A percentile compares a stretch with the other conserved stretches of the same genome.
These are phyloP conservation scores for Whitmania pigra DNA, from an alignment of 1,140 invertebrate genomes.

Conservation along the genomic window DNA sequence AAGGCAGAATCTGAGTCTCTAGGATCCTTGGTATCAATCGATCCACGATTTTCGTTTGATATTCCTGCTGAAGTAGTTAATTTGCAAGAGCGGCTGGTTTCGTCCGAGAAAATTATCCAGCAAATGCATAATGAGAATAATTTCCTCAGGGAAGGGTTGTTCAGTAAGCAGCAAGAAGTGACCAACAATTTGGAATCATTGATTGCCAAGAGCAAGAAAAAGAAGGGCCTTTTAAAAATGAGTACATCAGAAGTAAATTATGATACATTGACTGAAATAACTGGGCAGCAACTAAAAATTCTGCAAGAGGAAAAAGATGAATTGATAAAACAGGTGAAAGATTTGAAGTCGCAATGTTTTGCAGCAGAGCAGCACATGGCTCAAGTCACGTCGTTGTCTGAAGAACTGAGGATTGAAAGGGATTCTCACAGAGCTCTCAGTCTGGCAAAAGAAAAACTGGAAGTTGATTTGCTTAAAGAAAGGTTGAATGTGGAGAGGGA, in stretches of 20 bases:
- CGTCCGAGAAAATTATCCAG: neutral
- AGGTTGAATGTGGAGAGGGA: neutral
- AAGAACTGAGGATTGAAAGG: conserved; percentile 7
- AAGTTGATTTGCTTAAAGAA: conserved; percentile 11
- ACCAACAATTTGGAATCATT: neutral
- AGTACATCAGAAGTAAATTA: neutral
- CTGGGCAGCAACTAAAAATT: conserved; percentile 5
- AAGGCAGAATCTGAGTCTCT: conserved; percentile 5
- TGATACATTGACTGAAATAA: conserved; percentile 12
- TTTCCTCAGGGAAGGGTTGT: conserved; percentile 5
- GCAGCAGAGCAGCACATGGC: neutral
- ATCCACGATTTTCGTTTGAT: conserved; percentile 13
- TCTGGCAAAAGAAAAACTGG: conserved; percentile 10
- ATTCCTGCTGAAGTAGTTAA: conserved; percentile 12
- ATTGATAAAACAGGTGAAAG: neutral
- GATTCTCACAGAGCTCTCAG: neutral
- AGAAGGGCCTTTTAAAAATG: conserved; percentile 4
- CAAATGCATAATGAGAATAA: conserved; percentile 9
- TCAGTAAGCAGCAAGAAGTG: conserved; percentile 8
- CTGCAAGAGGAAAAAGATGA: conserved; percentile 14
- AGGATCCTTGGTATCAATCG: conserved; percentile 3
- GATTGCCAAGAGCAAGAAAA: neutral
- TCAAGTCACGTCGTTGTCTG: neutral
- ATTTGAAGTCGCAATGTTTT: neutral
- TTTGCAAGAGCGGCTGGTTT: conserved; percentile 8